Base-by-base conservation (phyloP, 2,888 invertebrate species). In the Drosophila aldrichi region DNA sequence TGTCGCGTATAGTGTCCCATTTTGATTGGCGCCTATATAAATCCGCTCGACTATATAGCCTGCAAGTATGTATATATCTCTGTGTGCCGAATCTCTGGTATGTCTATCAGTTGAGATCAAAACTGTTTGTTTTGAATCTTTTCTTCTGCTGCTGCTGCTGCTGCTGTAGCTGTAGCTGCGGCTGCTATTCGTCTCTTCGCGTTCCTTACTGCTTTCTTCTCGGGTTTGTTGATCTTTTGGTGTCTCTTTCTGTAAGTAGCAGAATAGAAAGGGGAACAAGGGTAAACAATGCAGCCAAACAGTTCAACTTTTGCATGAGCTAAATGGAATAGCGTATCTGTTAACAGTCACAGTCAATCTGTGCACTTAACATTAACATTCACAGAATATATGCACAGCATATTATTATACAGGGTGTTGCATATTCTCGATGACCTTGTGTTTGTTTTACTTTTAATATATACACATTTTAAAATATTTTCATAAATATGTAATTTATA, bases 1-100 rank as follows among this genome's bases (percentile, higher is more conserved):
- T 79, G 70, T 90, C 91, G 91, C 89, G 90, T 90, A 72, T 71
- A 89, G 84, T 90, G 90, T 88, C 93, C 92, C 93, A 93, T 93
- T 91, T 88, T 82, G 6, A 56, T 22, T 40, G 66, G 49, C 49
- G 64, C 77, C 77, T 80, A 77, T 80, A 77, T 80, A 77, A 72
- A 68, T 62, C 73, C 58, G 72, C 3, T 38, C 49, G 68, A 55
- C 63, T 61, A 73, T 73, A 76, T 76, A 65, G 65, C 58, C 60
- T 36, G 36, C 36, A 10, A 16, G 36, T 36, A 10, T 52, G 46
- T 55, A 36, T 73, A 64, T 71, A 41, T 71, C 43, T 64, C n/a
- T 56, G 60, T 70, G 51, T 64, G 48, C 59, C 56, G 22, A 67
- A 69, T 44, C 16, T 44, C 44, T 25, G 44, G 44, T 76, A 58